A percentile compares a stretch with the other conserved stretches of the same genome.
phyloP scores from a whole-genome alignment of 2,113 vertebrate genomes.

The Dipodomys stephensi region DNA sequence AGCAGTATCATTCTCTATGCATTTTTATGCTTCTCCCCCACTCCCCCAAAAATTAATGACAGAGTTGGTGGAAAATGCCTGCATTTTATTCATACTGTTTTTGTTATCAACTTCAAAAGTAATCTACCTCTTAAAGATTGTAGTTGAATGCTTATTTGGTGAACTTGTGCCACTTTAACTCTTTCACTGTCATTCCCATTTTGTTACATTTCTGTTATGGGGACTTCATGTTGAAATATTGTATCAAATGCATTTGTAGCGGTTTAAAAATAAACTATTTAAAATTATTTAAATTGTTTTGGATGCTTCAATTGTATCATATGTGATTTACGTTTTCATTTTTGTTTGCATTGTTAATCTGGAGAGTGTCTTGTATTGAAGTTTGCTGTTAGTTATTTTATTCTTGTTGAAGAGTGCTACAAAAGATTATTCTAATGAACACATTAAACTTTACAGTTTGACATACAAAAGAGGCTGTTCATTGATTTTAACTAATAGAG shows the following conservation, averaged over 20 bases:
- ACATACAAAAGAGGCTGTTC: conserved; percentile 85
- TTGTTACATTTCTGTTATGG: conserved; percentile 89
- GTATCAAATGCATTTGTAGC: conserved; percentile 95
- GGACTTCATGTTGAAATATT: conserved; percentile 89
- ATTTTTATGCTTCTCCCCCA: conserved; percentile 17
- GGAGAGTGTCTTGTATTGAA: conserved; percentile 91
- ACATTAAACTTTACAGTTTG: conserved; percentile 93
- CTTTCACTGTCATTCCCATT: conserved; percentile 92
- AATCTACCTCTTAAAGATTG: conserved; percentile 93
- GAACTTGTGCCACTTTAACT: conserved; percentile 90
- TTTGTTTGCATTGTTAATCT: conserved; percentile 89
- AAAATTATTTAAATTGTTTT: conserved; percentile 97
- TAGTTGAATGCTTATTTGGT: conserved; percentile 89
- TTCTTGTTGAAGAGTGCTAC: conserved; percentile 90
- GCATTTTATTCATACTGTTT: conserved; percentile 81
- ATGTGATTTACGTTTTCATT: conserved; percentile 93
- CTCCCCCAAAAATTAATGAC: conserved; percentile 64
- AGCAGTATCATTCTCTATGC: conserved; percentile 61
- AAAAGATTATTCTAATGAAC: conserved; percentile 93
- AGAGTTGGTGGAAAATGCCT: conserved; percentile 79
- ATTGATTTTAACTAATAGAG: conserved; percentile 84
- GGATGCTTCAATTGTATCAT: conserved; percentile 91
- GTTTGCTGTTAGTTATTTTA: conserved; percentile 87
- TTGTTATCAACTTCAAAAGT: conserved; percentile 87
- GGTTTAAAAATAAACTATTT: conserved; percentile 96